Evolutionary conservation across 23 tunicate species (phyloP), one percentile per base, ranked within the genome.

Genomic region (Halocynthia roretzi): DNA sequence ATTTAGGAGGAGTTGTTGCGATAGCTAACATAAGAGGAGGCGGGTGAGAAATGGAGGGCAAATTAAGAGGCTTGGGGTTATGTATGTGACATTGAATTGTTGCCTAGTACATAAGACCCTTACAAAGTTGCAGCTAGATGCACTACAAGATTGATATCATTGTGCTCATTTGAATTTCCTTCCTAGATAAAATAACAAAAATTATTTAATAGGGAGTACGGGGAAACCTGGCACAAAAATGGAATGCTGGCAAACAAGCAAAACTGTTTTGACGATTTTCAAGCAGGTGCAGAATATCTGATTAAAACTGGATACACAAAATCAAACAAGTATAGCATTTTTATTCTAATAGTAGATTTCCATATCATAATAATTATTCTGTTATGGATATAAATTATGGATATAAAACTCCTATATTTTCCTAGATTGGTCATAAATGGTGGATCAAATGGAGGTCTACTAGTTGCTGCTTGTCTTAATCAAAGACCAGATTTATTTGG

Each of bases 11-110:
- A 6, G 70, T 96, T 15, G 56, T 78, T 56, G 91, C 88, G 18
- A 63, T 96, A n/a, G 99, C 99, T 6, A 96, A 96, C 75, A 96
- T 96, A 10, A 69, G 99, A 56, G 99, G 99, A 9, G 99, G 99
- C 19, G 99, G 99, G 89, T 88, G 51, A 66, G 93, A 50, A 19
- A 64, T 31, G 1, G 44, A 31, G 4, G 44, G 44, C 44, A 31
- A 31, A 31, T 31, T 10, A 44, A 8, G 5, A 11, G 11, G 11
- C 62, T 15, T 60, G 64, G 17, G 64, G 64, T 15, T 60, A 2
- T 2, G n/a, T 60, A n/a, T 15, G n/a, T 15, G 64, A 0, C n/a
- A 15, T 60, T n/a, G 64, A n/a, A 15, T 60, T n/a, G 17, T 15
- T 4, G 64, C 64, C 64, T 57, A 11, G 62, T 57, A 11, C 62